phyloP scores from a whole-genome alignment of 2,797 vertebrate genomes.

The Yasuhikotakia modesta region DNA sequence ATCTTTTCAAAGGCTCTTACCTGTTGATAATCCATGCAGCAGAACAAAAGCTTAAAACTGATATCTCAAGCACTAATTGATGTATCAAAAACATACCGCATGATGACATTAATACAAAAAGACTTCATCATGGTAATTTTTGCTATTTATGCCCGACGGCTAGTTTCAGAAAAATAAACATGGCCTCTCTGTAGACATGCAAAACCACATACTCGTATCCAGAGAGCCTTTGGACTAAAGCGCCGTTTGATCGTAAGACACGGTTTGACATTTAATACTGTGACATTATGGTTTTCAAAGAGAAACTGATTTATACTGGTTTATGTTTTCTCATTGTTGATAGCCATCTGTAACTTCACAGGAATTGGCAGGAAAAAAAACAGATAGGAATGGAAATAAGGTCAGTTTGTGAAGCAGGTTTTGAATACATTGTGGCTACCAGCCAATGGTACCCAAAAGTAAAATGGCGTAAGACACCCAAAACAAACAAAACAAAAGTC shows the following conservation, averaged over 20 bases:
- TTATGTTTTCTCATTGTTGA: neutral
- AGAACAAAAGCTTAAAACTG: slow-evolving; percentile 30
- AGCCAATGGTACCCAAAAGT: no score
- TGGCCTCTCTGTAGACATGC: slow-evolving; percentile 13
- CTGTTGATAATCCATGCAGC: slow-evolving; percentile 30
- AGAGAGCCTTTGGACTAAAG: slow-evolving; percentile 16
- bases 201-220: slow-evolving; percentile 2
- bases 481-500: no score
- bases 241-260: slow-evolving; percentile 27
- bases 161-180: slow-evolving; percentile 27
- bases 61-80: slow-evolving; percentile 30
- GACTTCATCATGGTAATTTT: slow-evolving; percentile 37
- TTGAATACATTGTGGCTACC: no score
- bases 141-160: slow-evolving; percentile 39
- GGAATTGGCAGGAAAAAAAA: neutral
- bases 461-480: no score
- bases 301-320: neutral
- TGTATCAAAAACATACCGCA: slow-evolving; percentile 21
- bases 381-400: neutral
- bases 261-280: slow-evolving; percentile 36
- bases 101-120: slow-evolving; percentile 36
- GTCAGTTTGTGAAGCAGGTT: neutral
- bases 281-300: slow-evolving; percentile 18
- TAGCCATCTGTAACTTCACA: neutral
- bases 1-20: slow-evolving; percentile 39